A percentile compares a stretch with the other conserved stretches of the same genome.
These are phyloP conservation scores for Plecotus auritus DNA, from an alignment of 2,113 vertebrate species.

Conservation along the genomic window DNA sequence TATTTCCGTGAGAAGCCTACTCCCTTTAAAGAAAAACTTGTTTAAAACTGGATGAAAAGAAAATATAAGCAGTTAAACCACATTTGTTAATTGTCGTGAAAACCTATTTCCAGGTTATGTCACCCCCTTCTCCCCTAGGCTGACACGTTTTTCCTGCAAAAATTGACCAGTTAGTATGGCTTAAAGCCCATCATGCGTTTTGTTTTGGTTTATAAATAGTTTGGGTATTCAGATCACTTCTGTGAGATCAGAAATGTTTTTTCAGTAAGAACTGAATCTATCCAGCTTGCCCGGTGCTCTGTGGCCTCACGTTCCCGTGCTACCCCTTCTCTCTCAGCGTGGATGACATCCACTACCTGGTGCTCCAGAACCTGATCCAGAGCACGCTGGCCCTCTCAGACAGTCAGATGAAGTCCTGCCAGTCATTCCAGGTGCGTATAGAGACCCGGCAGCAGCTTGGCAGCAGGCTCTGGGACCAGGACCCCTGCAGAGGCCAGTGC, in stretches of 20 bases:
- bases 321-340: slow-evolving; percentile 75
- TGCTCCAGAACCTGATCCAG: slow-evolving; percentile 94
- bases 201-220: background rate
- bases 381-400: slow-evolving; percentile 94
- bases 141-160: background rate
- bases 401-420: slow-evolving; percentile 90
- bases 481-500: fast-evolving
- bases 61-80: background rate
- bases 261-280: background rate
- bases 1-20: background rate
- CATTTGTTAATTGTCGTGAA: background rate
- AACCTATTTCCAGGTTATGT: fast-evolving
- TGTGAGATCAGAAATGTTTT: background rate
- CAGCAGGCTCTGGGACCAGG: fast-evolving
- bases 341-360: slow-evolving; percentile 90
- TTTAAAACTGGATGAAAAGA: background rate
- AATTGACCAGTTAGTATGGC: background rate
- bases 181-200: background rate
- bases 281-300: fast-evolving
- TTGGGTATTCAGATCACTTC: background rate
- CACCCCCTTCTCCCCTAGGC: too few species aligned
- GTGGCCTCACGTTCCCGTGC: background rate
- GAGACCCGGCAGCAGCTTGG: fast-evolving
- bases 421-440: slow-evolving; percentile 89
- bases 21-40: background rate